Evolutionary conservation across 2,888 invertebrate genomes (phyloP).

Genomic region (Trichopoda pennipes): DNA sequence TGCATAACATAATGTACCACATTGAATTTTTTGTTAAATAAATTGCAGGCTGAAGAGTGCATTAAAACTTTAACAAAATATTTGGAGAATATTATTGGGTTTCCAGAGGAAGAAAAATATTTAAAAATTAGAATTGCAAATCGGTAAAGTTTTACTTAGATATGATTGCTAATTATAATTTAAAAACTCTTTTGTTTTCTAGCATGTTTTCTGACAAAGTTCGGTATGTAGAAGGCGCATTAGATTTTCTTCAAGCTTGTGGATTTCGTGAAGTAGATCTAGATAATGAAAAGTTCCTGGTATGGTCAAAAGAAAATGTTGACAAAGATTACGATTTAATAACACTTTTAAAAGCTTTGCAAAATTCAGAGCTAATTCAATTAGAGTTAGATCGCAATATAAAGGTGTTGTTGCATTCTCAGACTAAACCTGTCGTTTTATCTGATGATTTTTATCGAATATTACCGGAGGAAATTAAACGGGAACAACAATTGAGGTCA

Average conservation of each 20-base stretch:
- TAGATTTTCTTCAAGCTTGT: conserved; percentile 90
- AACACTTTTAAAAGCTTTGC: conserved; percentile 88
- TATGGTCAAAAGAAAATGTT: conserved; percentile 84
- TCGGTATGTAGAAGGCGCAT: conserved; percentile 88
- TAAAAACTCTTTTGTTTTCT: conserved; percentile 35
- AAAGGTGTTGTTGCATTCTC: conserved; percentile 90
- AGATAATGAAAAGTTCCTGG: conserved; percentile 85
- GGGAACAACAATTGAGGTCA: conserved; percentile 87
- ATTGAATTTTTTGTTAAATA: neutral
- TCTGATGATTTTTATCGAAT: conserved; percentile 93
- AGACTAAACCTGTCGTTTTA: conserved; percentile 86
- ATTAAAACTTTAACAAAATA: conserved; percentile 93
- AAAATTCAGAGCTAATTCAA: conserved; percentile 89
- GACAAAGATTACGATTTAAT: conserved; percentile 81
- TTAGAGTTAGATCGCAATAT: conserved; percentile 92
- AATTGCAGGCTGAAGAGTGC: conserved; percentile 86
- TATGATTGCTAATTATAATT: neutral
- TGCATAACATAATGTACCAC: too few species aligned
- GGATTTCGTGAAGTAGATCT: conserved; percentile 88
- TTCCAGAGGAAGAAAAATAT: conserved; percentile 94
- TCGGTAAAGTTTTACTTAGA: conserved; percentile 78
- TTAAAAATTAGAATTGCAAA: conserved; percentile 94
- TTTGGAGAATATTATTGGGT: conserved; percentile 92
- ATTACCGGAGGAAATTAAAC: conserved; percentile 90
- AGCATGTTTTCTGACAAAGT: conserved; percentile 90